These are phyloP conservation scores for Listrodromus nycthemerus DNA, from an alignment of 2,888 invertebrate species.

Conservation along the genomic window DNA sequence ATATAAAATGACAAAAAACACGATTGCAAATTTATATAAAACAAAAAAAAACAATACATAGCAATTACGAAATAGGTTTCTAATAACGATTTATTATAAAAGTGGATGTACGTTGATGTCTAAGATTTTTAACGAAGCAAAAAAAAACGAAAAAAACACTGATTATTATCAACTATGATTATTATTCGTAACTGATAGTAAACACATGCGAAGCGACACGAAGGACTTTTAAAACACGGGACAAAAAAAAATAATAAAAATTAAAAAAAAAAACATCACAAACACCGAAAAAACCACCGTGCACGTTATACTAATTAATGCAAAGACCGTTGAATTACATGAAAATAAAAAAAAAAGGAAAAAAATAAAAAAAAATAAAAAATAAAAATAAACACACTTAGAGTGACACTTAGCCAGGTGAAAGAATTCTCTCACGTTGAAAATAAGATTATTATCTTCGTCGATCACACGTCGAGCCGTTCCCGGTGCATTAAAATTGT, in stretches of 20 bases:
- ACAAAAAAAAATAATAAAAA: conserved; percentile 40
- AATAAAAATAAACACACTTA: conserved; percentile 69
- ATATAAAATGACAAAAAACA: conserved; percentile 46
- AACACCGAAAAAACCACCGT: conserved; percentile 36
- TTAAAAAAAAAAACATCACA: conserved; percentile 35
- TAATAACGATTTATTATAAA: conserved; percentile 83
- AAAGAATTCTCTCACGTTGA: conserved; percentile 78
- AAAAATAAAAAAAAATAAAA: conserved; percentile 30
- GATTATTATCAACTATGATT: conserved; percentile 80
- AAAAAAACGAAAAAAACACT: conserved; percentile 69
- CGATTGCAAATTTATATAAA: conserved; percentile 67
- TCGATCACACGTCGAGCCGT: conserved; percentile 43
- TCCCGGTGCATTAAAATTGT: conserved; percentile 25
- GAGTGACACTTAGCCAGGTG: conserved; percentile 77
- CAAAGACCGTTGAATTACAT: conserved; percentile 41
- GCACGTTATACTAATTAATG: conserved; percentile 52
- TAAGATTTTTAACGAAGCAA: conserved; percentile 81
- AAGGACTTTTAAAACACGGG: conserved; percentile 45
- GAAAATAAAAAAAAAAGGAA: conserved; percentile 31
- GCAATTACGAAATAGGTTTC: conserved; percentile 83
- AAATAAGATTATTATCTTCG: conserved; percentile 70
- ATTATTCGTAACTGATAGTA: conserved; percentile 77
- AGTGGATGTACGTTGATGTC: conserved; percentile 84
- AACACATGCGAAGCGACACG: conserved; percentile 47
- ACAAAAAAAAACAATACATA: conserved; percentile 76